A percentile compares a stretch with the other conserved stretches of the same genome.
phyloP scores from a whole-genome alignment of 2,888 invertebrate species.

The Cheilosia urbana region DNA sequence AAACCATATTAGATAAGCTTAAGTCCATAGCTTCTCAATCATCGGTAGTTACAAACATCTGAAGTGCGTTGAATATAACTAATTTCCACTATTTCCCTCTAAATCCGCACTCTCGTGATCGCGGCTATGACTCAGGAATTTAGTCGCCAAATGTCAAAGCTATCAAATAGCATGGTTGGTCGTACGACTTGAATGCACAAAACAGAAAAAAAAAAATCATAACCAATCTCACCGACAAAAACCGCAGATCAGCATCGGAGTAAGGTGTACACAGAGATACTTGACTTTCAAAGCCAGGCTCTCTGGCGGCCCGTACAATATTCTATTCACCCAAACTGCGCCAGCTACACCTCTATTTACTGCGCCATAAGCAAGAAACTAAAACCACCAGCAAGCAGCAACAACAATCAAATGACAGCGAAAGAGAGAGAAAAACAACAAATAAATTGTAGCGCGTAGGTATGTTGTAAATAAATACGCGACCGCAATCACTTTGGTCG shows the following conservation, averaged over 20 bases:
- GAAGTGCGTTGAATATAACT: not conserved
- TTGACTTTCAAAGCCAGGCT: constrained; percentile 68
- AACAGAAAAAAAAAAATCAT: not conserved
- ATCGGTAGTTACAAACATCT: not conserved
- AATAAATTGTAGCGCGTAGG: constrained; percentile 72
- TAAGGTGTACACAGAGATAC: constrained; percentile 36
- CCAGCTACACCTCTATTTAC: constrained; percentile 6
- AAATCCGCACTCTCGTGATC: constrained; percentile 2
- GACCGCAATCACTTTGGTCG: constrained; percentile 75
- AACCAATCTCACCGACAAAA: not conserved
- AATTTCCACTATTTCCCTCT: constrained; percentile 1
- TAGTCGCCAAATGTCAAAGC: constrained; percentile 55
- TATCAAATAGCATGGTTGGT: constrained; percentile 36
- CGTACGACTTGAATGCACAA: constrained; percentile 43
- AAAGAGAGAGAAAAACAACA: constrained; percentile 39
- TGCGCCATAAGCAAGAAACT: constrained; percentile 36
- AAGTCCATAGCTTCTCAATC: not conserved
- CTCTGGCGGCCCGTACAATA: constrained; percentile 8
- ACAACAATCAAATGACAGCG: not conserved
- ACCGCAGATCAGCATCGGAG: constrained; percentile 9
- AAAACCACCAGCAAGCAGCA: not conserved
- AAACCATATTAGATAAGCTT: no score
- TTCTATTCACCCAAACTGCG: constrained; percentile 30
- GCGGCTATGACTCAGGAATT: constrained; percentile 26
- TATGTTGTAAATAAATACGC: constrained; percentile 74